Evolutionary conservation across 1,140 invertebrate species (phyloP), one percentile per base, ranked within the genome.

Genomic region (Drosophila mauritiana): DNA sequence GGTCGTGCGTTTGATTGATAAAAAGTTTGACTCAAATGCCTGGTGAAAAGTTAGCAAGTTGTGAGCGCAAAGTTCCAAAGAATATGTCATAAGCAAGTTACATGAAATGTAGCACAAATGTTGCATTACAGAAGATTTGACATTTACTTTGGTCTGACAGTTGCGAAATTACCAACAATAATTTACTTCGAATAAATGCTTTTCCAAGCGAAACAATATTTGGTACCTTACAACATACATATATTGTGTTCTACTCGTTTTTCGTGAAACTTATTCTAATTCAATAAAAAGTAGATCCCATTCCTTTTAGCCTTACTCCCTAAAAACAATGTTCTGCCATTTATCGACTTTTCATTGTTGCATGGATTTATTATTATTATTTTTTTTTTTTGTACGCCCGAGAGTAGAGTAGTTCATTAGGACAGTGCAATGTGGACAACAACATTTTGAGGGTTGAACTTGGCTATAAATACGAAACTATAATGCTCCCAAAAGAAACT

Each of bases 341-440:
- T 70, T 57, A 70, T 72, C 64, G 64, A 72, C 52, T 70, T 49
- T 56, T 70, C 25, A 36, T 42, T 65, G 45, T 68, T 68, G 61
- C 64, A 68, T 65, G 46, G 46, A 64, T 36, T 46, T 69, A 58
- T 49, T n/a, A n/a, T n/a, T n/a, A n/a, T 37, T 39, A 20, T 46
- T 48, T 34, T 13, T 22, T 49, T 37, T 39, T 20, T 40, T 48
- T 34, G 13, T 13, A 31, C 53, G 48, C n/a, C 46, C 12, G 15
- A 52, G 46, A 75, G 61, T 75, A 76, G 70, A 75, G 61, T 76
- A 76, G 73, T 75, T 75, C 61, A 76, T 76, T 76, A 43, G 73
- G 72, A 65, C 72, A 76, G 49, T 67, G 73, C 46, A 67, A 58
- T 75, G 42, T 39, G 40, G 46, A 67, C 62, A 65, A 70, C 45